Conservation (phyloP, 2,797 vertebrate species). For the Alcedo quadribrachys region DNA sequence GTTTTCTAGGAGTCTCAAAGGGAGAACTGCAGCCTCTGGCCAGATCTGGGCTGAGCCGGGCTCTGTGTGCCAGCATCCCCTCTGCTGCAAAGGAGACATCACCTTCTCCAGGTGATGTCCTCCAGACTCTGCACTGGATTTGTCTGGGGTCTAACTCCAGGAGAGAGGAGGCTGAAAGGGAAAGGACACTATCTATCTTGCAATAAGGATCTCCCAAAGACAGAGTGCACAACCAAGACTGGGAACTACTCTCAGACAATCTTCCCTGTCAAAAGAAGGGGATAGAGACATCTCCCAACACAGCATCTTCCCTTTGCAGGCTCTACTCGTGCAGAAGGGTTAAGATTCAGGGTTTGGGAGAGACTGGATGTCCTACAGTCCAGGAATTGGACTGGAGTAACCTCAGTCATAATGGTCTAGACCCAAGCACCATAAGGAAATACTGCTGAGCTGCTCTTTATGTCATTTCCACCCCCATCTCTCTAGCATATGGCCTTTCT, state of each 20-base stretch:
- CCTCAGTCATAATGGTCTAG: neutral
- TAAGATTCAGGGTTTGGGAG: neutral
- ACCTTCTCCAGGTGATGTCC: neutral
- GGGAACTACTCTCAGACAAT: neutral
- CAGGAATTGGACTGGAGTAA: neutral
- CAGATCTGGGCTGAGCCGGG: neutral
- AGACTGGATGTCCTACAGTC: neutral
- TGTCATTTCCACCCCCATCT: conserved; percentile 5
- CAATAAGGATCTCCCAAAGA: neutral
- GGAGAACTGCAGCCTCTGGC: fast-evolving
- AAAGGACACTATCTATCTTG: neutral
- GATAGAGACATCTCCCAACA: neutral
- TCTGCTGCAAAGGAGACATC: neutral
- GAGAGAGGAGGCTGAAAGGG: neutral
- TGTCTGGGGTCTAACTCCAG: neutral
- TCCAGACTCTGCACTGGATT: neutral
- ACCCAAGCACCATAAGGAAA: neutral
- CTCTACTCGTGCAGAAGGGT: neutral
- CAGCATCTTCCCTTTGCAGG: neutral
- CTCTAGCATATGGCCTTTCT: neutral
- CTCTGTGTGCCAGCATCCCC: neutral
- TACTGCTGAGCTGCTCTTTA: conserved; percentile 18
- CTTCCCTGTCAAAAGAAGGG: neutral
- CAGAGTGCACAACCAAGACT: neutral
- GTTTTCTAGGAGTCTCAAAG: neutral